These are phyloP conservation scores for Troides oblongomaculatus DNA, from an alignment of 2,888 invertebrate genomes.

Conservation along the genomic window DNA sequence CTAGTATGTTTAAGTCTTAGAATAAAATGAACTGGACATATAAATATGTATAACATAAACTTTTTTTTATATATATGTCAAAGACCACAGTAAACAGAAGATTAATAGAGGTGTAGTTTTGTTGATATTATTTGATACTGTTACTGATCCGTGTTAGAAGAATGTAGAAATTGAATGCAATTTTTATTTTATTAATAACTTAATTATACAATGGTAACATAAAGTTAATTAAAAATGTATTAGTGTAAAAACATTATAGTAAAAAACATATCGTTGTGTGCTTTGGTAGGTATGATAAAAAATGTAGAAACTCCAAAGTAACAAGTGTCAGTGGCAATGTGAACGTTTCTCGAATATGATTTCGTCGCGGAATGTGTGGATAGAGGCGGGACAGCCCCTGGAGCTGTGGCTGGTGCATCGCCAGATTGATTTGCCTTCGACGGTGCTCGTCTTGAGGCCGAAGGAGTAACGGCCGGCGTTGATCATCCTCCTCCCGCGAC, in stretches of 20 bases:
- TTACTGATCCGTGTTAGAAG: too few relatives aligned
- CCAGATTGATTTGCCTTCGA: conserved; percentile 37
- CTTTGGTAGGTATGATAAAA: too few relatives aligned
- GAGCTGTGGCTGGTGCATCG: conserved; percentile 41
- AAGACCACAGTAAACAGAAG: too few relatives aligned
- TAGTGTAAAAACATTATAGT: not conserved
- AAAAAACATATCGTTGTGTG: too few relatives aligned
- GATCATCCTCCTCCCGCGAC: conserved; percentile 31
- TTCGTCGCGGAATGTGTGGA: conserved; percentile 41
- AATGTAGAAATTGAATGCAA: too few relatives aligned
- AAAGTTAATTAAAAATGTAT: not conserved
- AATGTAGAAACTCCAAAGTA: not conserved
- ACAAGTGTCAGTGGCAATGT: conserved; percentile 35
- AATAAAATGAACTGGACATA: conserved; percentile 15
- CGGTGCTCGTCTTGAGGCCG: conserved; percentile 30
- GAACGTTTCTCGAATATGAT: conserved; percentile 36
- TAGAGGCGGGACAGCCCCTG: conserved; percentile 46
- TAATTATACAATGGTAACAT: conserved; percentile 3
- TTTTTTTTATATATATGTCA: too few relatives aligned
- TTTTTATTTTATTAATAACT: too few relatives aligned
- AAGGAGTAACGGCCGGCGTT: conserved; percentile 33
- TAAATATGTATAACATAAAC: too few relatives aligned
- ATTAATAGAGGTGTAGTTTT: too few relatives aligned
- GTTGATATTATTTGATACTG: too few relatives aligned
- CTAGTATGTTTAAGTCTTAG: not conserved